Conservation (phyloP, 2,888 invertebrate genomes). For the Acanthacorydalis orientalis region DNA sequence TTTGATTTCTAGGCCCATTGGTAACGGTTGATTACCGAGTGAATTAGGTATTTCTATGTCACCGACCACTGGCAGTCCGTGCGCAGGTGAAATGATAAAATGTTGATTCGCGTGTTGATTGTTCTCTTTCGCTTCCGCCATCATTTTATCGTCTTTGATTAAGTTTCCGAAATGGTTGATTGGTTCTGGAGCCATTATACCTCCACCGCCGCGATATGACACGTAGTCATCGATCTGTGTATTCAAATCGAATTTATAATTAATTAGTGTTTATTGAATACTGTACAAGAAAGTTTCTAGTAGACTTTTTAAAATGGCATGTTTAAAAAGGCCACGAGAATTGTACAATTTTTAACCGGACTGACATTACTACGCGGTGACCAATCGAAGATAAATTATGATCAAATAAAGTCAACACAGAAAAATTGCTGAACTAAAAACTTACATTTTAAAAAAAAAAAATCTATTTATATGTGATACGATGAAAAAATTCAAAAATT, state of each 20-base stretch:
- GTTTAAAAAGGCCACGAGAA: too few relatives aligned
- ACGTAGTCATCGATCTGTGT: conserved; percentile 3
- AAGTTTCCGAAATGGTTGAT: conserved; percentile 1
- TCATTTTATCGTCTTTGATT: conserved; percentile 1
- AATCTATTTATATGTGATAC: too few relatives aligned
- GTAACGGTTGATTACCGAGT: conserved; percentile 13
- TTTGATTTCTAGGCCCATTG: conserved; percentile 16
- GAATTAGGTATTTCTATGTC: conserved; percentile 11
- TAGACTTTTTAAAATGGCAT: conserved; percentile 26
- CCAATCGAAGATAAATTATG: too few relatives aligned
- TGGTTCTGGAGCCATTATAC: neutral
- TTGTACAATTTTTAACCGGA: too few relatives aligned
- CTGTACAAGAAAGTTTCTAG: neutral
- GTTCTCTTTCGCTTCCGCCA: neutral
- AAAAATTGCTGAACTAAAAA: too few relatives aligned
- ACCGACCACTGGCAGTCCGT: conserved; percentile 13
- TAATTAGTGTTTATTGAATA: neutral
- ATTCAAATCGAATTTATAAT: neutral
- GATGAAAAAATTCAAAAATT: too few relatives aligned
- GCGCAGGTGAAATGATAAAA: neutral
- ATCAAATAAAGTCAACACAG: too few relatives aligned
- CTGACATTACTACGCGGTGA: too few relatives aligned
- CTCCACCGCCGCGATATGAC: conserved; percentile 4
- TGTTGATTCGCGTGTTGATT: neutral
- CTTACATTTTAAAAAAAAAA: too few relatives aligned